Evolutionary conservation across 2,888 invertebrate genomes (phyloP), one percentile per base, ranked within the genome.

Genomic region (Crioceris asparagi): DNA sequence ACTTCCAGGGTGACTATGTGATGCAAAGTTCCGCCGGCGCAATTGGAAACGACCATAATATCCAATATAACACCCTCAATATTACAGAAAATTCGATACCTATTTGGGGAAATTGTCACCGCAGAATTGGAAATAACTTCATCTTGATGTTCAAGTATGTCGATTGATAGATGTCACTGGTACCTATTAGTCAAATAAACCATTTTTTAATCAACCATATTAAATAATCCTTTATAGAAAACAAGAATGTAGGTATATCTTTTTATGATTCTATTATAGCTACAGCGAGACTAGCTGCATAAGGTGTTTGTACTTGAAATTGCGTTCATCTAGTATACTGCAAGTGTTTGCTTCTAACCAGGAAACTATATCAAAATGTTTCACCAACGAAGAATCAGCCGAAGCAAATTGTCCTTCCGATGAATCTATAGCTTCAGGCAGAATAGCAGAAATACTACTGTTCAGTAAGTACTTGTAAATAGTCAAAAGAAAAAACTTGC

Each of bases 51-150:
- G 66, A 67, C 38, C 7, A 18, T 17, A 17, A 17, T 12, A 68
- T 77, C 40, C 71, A 71, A 45, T 77, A 77, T 54, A 72, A 72
- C 36, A 61, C 66, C 34, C 66, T 79, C 38, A 74, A 71, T 51
- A 71, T 79, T 45, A 73, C 72, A n/a, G 69, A 67, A 39, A 74
- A 74, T 47, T 69, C 74, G 17, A 75, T 78, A 49, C 74, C 76
- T 5, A 72, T 75, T 38, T 78, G 77, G 76, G 78, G 78, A 12
- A 69, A 68, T 49, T 79, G 78, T 51, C 71, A 75, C 52, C 64
- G 65, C 43, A 65, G 73, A 39, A 64, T 72, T 40, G 74, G 71
- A 36, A 72, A 73, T 55, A 74, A 74, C 51, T 71, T 75, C 46
- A 69, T 78, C 33, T 67, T 78, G 31, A 70, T 69, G 54, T 71